A percentile compares a stretch with the other conserved stretches of the same genome.
phyloP scores from a whole-genome alignment of 2,113 vertebrate species.

The Euleptes europaea region DNA sequence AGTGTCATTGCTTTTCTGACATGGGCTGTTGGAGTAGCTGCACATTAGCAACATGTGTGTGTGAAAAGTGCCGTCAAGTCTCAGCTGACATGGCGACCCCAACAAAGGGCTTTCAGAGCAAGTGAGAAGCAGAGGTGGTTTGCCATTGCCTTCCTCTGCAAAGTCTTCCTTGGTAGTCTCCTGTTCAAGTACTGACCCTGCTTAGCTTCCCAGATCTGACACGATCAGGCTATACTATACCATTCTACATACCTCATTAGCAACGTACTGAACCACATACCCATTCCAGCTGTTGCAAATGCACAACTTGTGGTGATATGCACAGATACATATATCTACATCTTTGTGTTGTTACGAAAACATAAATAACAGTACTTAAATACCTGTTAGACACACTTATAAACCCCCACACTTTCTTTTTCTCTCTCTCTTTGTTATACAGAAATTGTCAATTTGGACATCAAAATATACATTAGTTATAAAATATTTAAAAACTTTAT shows the following conservation, averaged over 20 bases:
- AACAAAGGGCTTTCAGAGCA: too few relatives aligned
- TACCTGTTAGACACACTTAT: constrained; percentile 62
- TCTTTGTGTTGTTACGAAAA: constrained; percentile 59
- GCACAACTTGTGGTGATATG: constrained; percentile 25
- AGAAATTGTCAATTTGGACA: constrained; percentile 76
- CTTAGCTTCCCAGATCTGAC: too few relatives aligned
- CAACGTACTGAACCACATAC: constrained; percentile 29
- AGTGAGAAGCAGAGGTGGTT: too few relatives aligned
- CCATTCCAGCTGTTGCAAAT: constrained; percentile 50
- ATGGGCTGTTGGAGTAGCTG: constrained; percentile 45
- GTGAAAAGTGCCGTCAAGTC: too few relatives aligned
- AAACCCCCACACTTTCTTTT: constrained; percentile 64
- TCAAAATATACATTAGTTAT: constrained; percentile 83
- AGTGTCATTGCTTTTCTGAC: constrained; percentile 34
- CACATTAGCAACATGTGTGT: constrained; percentile 25
- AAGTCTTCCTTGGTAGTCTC: too few relatives aligned
- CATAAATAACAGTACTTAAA: constrained; percentile 61
- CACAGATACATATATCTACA: constrained; percentile 65
- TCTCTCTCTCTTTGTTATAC: constrained; percentile 66
- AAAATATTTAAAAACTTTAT: constrained; percentile 81
- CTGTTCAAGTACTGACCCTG: too few relatives aligned
- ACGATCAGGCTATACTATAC: too few relatives aligned
- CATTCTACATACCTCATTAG: not conserved
- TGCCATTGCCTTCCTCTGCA: too few relatives aligned
- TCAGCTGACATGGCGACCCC: too few relatives aligned